phyloP scores from a whole-genome alignment of 2,888 invertebrate genomes.

The Sphinx pinastri region DNA sequence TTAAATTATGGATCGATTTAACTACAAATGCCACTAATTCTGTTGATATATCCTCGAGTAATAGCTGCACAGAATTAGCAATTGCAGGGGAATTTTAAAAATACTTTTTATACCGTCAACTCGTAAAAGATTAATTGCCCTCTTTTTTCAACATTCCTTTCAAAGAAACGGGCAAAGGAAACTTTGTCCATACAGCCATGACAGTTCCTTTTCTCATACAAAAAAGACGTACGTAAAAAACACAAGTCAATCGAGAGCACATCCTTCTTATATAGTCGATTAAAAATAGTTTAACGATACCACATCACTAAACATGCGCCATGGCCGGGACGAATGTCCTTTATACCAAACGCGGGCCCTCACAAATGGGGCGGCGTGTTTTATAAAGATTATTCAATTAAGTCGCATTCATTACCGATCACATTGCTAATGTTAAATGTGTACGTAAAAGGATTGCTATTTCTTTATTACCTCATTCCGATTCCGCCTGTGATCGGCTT shows the following conservation, averaged over 20 bases:
- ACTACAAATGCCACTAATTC: too few relatives aligned
- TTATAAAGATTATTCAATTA: constrained; percentile 59
- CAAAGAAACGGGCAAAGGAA: constrained; percentile 20
- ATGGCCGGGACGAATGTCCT: constrained; percentile 7
- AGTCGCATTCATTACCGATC: constrained; percentile 54
- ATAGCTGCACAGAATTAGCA: not conserved
- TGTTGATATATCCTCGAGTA: too few relatives aligned
- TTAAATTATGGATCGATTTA: too few relatives aligned
- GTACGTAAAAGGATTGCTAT: constrained; percentile 61
- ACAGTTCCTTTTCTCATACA: constrained; percentile 10
- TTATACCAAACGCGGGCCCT: constrained; percentile 24
- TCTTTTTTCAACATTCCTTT: constrained; percentile 8
- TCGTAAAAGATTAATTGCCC: constrained; percentile 4
- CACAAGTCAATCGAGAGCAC: constrained; percentile 13
- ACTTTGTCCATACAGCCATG: constrained; percentile 15
- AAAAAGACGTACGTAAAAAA: constrained; percentile 6
- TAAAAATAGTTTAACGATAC: constrained; percentile 22
- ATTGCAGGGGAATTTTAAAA: not conserved
- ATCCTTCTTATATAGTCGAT: constrained; percentile 22
- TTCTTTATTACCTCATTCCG: constrained; percentile 68
- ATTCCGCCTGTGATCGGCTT: constrained; percentile 56
- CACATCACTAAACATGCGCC: constrained; percentile 19
- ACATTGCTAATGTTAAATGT: constrained; percentile 53
- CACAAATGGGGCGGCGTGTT: constrained; percentile 42
- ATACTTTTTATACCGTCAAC: not conserved